phyloP scores from a whole-genome alignment of 1,140 invertebrate genomes.

The Doryteuthis pealeii region DNA sequence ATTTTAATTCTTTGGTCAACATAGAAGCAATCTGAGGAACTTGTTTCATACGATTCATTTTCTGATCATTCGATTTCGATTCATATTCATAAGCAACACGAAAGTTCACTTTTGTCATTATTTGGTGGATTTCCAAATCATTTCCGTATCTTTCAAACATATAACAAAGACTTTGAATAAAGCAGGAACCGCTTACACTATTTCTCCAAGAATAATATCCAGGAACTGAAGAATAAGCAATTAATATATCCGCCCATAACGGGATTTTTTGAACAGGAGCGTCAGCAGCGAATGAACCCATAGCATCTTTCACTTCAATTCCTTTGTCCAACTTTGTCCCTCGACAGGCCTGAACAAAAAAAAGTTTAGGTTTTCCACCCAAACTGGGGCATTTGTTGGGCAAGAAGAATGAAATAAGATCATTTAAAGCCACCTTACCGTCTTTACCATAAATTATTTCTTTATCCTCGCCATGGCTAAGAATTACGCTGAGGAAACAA shows the following conservation, averaged over 20 bases:
- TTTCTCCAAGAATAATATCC: conserved; percentile 95
- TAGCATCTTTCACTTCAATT: conserved; percentile 42
- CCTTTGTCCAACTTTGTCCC: conserved; percentile 54
- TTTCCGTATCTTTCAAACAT: conserved; percentile 68
- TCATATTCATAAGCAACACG: conserved; percentile 88
- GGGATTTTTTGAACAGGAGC: conserved; percentile 77
- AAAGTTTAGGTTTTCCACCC: conserved; percentile 70
- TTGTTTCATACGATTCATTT: too few species aligned
- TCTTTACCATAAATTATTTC: conserved; percentile 81
- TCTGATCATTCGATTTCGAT: too few species aligned
- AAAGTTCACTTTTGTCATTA: conserved; percentile 86
- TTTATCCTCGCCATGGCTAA: conserved; percentile 88
- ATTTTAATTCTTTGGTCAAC: too few species aligned
- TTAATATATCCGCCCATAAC: conserved; percentile 88
- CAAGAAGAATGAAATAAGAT: conserved; percentile 82
- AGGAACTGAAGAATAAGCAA: conserved; percentile 79
- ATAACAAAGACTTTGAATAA: conserved; percentile 86
- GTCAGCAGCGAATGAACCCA: conserved; percentile 22
- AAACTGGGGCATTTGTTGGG: conserved; percentile 81
- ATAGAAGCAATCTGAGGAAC: too few species aligned
- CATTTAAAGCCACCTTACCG: conserved; percentile 66
- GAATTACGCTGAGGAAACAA: conserved; percentile 65
- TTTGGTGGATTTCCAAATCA: conserved; percentile 77
- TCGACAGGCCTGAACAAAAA: conserved; percentile 61
- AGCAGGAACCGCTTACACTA: conserved; percentile 85